Conservation (phyloP, 2,888 invertebrate species). For the Drosophila neotestacea region DNA sequence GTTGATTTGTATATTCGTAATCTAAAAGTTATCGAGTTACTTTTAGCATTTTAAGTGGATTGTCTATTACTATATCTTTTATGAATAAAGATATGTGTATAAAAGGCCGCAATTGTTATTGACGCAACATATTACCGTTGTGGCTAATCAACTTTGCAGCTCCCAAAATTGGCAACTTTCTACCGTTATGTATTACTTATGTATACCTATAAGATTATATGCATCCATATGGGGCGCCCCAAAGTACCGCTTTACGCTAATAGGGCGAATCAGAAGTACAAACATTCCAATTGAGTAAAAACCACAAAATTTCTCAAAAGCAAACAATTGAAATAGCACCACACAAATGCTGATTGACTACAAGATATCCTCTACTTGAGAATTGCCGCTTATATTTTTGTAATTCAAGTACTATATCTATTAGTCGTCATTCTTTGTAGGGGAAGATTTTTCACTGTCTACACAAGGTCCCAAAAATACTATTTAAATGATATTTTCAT, state of each 20-base stretch:
- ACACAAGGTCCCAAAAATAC: too few relatives aligned
- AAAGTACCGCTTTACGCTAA: slow-evolving; percentile 32
- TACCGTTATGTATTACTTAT: slow-evolving; percentile 53
- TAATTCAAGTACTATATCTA: too few relatives aligned
- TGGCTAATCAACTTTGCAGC: slow-evolving; percentile 21
- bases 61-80: slow-evolving; percentile 5
- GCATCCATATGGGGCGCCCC: slow-evolving; percentile 23
- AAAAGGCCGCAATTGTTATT: slow-evolving; percentile 11
- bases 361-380: not conserved
- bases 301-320: slow-evolving; percentile 26
- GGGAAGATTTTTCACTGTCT: too few relatives aligned
- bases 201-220: slow-evolving; percentile 44
- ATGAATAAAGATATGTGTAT: slow-evolving; percentile 10
- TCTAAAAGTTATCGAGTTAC: slow-evolving; percentile 2
- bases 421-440: too few relatives aligned
- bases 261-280: slow-evolving; percentile 61
- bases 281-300: slow-evolving; percentile 40
- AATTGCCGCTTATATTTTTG: too few relatives aligned
- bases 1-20: slow-evolving; percentile 11
- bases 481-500: too few relatives aligned
- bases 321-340: not conserved
- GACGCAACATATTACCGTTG: slow-evolving; percentile 33
- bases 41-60: slow-evolving; percentile 9
- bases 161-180: slow-evolving; percentile 64
- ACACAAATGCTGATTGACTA: not conserved